Evolutionary conservation across 64 coral and sea anemone genomes (phyloP).

Genomic region (Stichodactyla helianthus): DNA sequence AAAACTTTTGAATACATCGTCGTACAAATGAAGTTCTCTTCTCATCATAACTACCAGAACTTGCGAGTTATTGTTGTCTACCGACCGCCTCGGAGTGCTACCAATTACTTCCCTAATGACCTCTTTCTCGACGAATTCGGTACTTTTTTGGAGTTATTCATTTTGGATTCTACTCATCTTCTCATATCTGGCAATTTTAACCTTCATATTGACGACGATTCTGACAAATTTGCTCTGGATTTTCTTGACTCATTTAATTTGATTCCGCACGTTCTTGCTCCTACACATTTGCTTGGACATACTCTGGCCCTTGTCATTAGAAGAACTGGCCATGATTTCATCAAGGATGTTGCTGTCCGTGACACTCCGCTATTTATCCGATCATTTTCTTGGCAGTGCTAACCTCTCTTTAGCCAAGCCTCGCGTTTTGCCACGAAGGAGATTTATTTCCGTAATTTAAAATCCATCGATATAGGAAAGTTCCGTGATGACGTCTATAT

Average conservation of each 20-base stretch:
- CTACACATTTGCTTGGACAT: not conserved
- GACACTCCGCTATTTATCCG: not conserved
- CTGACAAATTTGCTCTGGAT: not conserved
- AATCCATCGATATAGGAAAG: not conserved
- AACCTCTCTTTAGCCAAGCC: not conserved
- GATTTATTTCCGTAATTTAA: not conserved
- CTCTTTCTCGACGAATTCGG: no score
- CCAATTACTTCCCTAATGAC: not conserved
- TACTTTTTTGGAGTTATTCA: not conserved
- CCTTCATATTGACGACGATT: not conserved
- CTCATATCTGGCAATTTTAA: slow-evolving; percentile 2
- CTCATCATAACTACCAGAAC: no score
- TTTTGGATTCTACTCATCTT: not conserved
- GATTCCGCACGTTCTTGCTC: not conserved
- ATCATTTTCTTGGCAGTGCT: not conserved
- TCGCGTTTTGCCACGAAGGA: not conserved
- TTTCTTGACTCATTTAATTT: slow-evolving; percentile 14
- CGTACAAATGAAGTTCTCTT: not conserved
- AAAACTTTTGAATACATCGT: not conserved
- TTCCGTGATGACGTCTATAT: not conserved
- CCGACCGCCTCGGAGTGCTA: not conserved
- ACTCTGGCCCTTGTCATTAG: not conserved
- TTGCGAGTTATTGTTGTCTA: not conserved
- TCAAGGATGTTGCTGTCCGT: not conserved
- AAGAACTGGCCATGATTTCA: not conserved